phyloP scores from a whole-genome alignment of 2,113 vertebrate species.

The Pseudorhombus dupliciocellatus region DNA sequence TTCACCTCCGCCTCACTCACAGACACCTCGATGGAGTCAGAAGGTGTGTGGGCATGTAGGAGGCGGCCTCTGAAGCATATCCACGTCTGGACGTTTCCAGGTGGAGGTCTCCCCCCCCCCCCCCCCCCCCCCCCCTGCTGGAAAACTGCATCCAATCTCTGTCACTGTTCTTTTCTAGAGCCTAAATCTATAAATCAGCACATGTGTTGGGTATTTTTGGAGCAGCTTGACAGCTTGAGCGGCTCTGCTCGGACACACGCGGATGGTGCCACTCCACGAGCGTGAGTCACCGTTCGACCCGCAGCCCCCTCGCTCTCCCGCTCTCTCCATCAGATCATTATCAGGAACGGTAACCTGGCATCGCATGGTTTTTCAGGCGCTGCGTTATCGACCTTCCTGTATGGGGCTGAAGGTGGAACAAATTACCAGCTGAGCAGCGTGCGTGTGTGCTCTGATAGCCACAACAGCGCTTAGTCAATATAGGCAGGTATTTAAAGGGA shows the following conservation, averaged over 20 bases:
- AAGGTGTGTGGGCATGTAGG: no score
- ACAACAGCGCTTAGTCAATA: not conserved
- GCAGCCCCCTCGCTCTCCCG: not conserved
- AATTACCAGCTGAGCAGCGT: not conserved
- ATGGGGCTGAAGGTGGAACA: not conserved
- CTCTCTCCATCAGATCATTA: constrained; percentile 28
- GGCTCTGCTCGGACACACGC: not conserved
- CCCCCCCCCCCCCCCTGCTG: no score
- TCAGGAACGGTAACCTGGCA: constrained; percentile 14
- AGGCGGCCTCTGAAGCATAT: no score
- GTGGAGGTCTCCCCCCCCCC: no score
- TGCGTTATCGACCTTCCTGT: not conserved
- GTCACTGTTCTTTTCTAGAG: no score
- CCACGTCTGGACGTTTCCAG: no score
- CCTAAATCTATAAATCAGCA: not conserved
- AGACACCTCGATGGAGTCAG: no score
- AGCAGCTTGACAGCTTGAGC: not conserved
- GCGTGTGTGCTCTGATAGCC: not conserved
- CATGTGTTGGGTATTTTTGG: not conserved
- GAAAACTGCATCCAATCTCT: no score
- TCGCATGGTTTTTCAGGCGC: not conserved
- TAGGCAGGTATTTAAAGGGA: no score
- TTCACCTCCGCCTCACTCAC: no score
- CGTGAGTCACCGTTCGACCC: constrained; percentile 41
- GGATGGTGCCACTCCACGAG: not conserved